Evolutionary conservation across 1,140 invertebrate species (phyloP).

Genomic region (Anastrepha obliqua): DNA sequence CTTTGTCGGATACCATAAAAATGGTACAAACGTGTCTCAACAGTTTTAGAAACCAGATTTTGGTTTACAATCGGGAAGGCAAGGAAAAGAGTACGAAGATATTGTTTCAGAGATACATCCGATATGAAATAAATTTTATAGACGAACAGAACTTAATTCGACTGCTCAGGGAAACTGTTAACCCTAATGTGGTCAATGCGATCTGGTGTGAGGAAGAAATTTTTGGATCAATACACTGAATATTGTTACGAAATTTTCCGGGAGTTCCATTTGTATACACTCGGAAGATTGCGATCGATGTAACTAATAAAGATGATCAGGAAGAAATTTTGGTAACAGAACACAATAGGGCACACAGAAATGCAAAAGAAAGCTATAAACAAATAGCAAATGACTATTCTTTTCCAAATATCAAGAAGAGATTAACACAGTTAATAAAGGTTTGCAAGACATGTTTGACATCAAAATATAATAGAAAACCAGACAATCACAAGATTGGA

Average conservation of each 20-base stretch:
- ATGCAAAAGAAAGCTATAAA: not conserved
- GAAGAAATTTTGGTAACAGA: not conserved
- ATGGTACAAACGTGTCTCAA: not conserved
- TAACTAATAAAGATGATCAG: conserved; percentile 12
- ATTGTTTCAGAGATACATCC: not conserved
- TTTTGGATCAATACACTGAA: not conserved
- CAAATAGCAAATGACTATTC: not conserved
- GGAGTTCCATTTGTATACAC: not conserved
- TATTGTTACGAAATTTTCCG: not conserved
- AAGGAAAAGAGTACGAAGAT: not conserved
- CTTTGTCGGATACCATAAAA: not conserved
- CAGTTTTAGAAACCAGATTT: conserved; percentile 16
- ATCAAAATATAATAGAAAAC: not conserved
- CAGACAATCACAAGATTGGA: not conserved
- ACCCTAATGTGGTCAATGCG: not conserved
- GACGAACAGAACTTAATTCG: not conserved
- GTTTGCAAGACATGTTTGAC: not conserved
- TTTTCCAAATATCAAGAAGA: not conserved
- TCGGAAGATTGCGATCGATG: not conserved
- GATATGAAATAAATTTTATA: not conserved
- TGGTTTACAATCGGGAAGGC: not conserved
- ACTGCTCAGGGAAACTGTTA: not conserved
- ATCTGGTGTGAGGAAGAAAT: not conserved
- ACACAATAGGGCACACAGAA: not conserved
- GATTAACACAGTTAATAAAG: not conserved